A percentile compares a stretch with the other conserved stretches of the same genome.
phyloP scores from a whole-genome alignment of 2,888 invertebrate species.

The Eilema sororculum region DNA sequence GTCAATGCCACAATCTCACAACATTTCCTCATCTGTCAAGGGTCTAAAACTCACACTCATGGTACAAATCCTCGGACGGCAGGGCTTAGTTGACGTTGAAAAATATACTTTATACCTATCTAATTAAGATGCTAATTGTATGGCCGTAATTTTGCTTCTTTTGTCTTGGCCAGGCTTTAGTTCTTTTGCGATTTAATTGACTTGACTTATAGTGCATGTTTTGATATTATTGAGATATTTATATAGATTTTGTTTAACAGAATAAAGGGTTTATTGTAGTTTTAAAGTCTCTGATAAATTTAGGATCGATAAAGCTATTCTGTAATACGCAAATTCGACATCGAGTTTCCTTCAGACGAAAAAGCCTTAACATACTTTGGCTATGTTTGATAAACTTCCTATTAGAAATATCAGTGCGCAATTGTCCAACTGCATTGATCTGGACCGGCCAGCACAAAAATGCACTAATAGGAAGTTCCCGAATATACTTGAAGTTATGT shows the following conservation, averaged over 20 bases:
- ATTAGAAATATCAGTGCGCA: neutral
- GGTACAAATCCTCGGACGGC: conserved; percentile 81
- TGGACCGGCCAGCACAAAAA: neutral
- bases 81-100: conserved; percentile 78
- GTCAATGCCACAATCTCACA: conserved; percentile 47
- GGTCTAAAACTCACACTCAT: conserved; percentile 49
- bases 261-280: conserved; percentile 2
- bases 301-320: neutral
- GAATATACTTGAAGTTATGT: neutral
- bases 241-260: conserved; percentile 17
- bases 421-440: neutral
- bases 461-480: neutral
- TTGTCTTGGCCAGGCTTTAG: conserved; percentile 82
- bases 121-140: conserved; percentile 70
- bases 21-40: conserved; percentile 44
- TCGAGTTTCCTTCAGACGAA: neutral
- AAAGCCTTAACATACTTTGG: neutral
- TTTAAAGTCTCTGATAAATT: conserved; percentile 7
- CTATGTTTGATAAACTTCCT: neutral
- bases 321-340: neutral
- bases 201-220: conserved; percentile 77
- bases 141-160: conserved; percentile 81
- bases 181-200: conserved; percentile 73
- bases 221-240: conserved; percentile 26
- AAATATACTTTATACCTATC: conserved; percentile 62